phyloP scores from a whole-genome alignment of 2,797 vertebrate species.

The Danio kyathit region DNA sequence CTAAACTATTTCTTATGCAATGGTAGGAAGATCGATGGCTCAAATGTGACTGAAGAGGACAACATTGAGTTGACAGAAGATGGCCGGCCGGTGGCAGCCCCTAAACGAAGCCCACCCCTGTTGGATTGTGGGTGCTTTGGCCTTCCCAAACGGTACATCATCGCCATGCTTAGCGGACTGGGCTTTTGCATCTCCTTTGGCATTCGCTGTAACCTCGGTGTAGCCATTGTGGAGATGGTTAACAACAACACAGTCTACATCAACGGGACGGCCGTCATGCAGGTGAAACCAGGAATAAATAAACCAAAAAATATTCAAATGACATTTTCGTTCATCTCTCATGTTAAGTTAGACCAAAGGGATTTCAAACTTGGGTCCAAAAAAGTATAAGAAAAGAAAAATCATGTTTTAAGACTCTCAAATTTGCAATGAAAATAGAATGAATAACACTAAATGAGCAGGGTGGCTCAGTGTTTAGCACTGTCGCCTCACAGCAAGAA shows the following conservation, averaged over 20 bases:
- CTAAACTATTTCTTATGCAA: neutral
- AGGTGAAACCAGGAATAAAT: slow-evolving; percentile 76
- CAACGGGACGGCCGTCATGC: slow-evolving; percentile 89
- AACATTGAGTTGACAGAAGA: slow-evolving; percentile 90
- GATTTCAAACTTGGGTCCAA: neutral
- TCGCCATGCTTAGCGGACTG: slow-evolving; percentile 94
- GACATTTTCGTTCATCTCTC: neutral
- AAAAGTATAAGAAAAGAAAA: neutral
- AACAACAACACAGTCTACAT: slow-evolving; percentile 95
- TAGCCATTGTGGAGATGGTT: slow-evolving; percentile 99
- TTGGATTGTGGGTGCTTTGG: slow-evolving; percentile 90
- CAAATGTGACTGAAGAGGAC: slow-evolving; percentile 83
- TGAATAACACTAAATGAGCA: too few species aligned
- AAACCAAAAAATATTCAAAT: neutral
- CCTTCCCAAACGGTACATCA: slow-evolving; percentile 95
- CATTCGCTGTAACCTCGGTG: slow-evolving; percentile 96
- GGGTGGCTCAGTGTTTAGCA: too few species aligned
- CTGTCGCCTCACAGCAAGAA: too few species aligned
- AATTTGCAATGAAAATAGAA: too few species aligned
- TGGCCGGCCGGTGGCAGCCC: slow-evolving; percentile 79
- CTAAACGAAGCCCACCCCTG: slow-evolving; percentile 63
- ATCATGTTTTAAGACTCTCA: too few species aligned
- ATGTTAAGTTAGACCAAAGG: neutral
- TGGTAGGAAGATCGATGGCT: slow-evolving; percentile 90
- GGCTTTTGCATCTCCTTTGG: slow-evolving; percentile 99